Conservation (phyloP, 2,888 invertebrate species). For the Meghimatium bilineatum region DNA sequence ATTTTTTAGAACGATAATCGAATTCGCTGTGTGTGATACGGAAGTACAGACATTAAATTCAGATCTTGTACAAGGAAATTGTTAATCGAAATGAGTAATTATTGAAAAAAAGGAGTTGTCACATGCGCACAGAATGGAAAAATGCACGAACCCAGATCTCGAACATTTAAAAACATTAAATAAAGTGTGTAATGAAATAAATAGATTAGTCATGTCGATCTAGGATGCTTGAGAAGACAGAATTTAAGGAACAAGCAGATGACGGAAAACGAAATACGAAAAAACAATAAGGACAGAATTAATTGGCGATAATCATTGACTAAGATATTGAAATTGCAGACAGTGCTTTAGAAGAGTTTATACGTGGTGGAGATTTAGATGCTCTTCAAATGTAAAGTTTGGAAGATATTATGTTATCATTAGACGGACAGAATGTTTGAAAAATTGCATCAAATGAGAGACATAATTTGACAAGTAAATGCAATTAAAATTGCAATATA, state of each 20-base stretch:
- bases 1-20: neutral
- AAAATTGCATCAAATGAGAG: too few species aligned
- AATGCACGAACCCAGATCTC: neutral
- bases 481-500: neutral
- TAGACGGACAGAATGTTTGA: too few species aligned
- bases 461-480: neutral
- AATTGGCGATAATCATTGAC: too few species aligned
- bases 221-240: neutral
- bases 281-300: too few species aligned
- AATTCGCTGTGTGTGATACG: neutral
- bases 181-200: neutral
- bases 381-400: too few species aligned
- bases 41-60: neutral
- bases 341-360: too few species aligned
- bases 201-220: neutral
- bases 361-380: too few species aligned
- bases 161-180: neutral
- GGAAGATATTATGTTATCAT: too few species aligned
- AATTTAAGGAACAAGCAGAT: too few species aligned
- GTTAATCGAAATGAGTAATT: neutral
- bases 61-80: neutral
- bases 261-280: too few species aligned
- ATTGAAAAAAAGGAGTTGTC: neutral
- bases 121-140: neutral
- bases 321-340: too few species aligned